phyloP scores from a whole-genome alignment of 92 coral and sea anemone genomes.

The Palythoa heliodiscus region DNA sequence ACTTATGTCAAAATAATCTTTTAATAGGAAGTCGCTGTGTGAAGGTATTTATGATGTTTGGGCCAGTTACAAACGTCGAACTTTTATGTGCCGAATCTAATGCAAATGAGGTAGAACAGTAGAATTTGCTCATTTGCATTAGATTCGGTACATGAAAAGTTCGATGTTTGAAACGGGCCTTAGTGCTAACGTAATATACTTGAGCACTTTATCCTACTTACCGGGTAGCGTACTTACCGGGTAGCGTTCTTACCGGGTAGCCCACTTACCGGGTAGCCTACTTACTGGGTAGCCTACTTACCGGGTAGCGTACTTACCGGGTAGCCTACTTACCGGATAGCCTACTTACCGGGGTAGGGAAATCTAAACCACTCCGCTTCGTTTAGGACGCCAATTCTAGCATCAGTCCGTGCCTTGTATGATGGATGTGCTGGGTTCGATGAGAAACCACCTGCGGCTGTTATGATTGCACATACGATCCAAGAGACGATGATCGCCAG shows the following conservation, averaged over 20 bases:
- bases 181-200: not conserved
- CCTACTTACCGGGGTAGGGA: conserved; percentile 71
- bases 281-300: not conserved
- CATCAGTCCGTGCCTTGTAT: conserved; percentile 71
- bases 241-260: conserved; percentile 49
- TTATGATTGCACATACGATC: conserved; percentile 70
- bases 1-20: not conserved
- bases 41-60: not conserved
- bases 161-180: too few relatives aligned
- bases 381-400: conserved; percentile 53
- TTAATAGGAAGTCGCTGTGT: not conserved
- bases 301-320: conserved; percentile 42
- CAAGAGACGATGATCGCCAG: conserved; percentile 64
- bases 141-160: too few relatives aligned
- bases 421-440: conserved; percentile 47
- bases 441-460: conserved; percentile 58
- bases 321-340: too few relatives aligned
- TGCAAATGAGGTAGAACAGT: too few relatives aligned
- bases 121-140: too few relatives aligned
- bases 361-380: conserved; percentile 80
- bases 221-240: too few relatives aligned
- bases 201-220: not conserved
- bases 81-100: too few relatives aligned
- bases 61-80: too few relatives aligned
- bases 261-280: too few relatives aligned